phyloP scores from a whole-genome alignment of 64 coral and sea anemone species.

The Orbicella faveolata region DNA sequence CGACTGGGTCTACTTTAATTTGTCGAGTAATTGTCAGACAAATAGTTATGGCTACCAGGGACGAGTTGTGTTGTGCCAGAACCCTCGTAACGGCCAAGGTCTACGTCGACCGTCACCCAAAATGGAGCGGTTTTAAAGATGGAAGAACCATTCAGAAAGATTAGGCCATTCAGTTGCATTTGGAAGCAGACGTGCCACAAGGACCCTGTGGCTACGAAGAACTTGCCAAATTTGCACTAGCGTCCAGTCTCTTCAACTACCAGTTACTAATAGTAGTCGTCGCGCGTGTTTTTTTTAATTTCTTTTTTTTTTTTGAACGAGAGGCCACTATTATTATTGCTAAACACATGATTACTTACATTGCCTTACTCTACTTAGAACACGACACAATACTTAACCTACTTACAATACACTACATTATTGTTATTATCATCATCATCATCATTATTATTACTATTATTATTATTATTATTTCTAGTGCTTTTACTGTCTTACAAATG shows the following conservation, averaged over 20 bases:
- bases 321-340: too few relatives aligned
- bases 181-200: background rate
- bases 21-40: background rate
- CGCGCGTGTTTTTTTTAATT: background rate
- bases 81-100: slow-evolving; percentile 39
- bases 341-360: too few relatives aligned
- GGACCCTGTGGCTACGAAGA: slow-evolving; percentile 17
- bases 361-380: too few relatives aligned
- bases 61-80: slow-evolving; percentile 33
- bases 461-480: too few relatives aligned
- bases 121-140: background rate
- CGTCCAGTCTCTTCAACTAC: background rate
- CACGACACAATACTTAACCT: too few relatives aligned
- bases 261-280: slow-evolving; percentile 2
- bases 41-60: background rate
- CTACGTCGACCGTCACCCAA: background rate
- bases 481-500: too few relatives aligned
- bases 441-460: background rate
- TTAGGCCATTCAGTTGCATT: background rate
- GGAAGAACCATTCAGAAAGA: background rate
- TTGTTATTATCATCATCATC: too few relatives aligned
- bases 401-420: too few relatives aligned
- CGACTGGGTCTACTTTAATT: background rate
- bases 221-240: background rate
- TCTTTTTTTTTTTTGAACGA: too few relatives aligned